These are phyloP conservation scores for Eretmocerus hayati DNA, from an alignment of 2,888 invertebrate species.

Conservation along the genomic window DNA sequence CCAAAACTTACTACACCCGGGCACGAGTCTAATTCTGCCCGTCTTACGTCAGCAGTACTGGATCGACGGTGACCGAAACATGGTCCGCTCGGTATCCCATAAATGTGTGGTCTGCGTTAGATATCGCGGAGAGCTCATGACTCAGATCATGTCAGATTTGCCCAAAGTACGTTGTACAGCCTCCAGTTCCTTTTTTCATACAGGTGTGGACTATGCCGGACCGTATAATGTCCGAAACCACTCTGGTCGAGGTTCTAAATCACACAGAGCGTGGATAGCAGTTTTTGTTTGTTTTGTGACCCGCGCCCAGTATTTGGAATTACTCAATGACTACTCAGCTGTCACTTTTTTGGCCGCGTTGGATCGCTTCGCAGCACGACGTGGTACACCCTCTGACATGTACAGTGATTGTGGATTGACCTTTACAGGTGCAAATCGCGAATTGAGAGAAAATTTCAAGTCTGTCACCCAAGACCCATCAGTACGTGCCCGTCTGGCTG, in stretches of 20 bases:
- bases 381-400: neutral
- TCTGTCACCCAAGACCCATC: too few relatives aligned
- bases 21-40: constrained; percentile 5
- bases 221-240: neutral
- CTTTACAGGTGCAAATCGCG: neutral
- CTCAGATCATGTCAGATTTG: constrained; percentile 6
- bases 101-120: constrained; percentile 4
- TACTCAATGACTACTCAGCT: neutral
- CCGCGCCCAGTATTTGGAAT: constrained; percentile 3
- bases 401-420: neutral
- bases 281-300: neutral
- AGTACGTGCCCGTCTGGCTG: neutral
- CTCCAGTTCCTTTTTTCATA: constrained; percentile 21
- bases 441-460: neutral
- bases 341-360: neutral
- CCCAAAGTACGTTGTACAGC: constrained; percentile 15
- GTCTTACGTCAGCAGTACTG: constrained; percentile 5
- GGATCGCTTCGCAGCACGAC: neutral
- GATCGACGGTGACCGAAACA: constrained; percentile 4
- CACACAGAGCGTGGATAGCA: neutral
- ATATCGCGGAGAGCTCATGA: neutral
- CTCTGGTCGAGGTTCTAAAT: too few relatives aligned
- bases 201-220: neutral
- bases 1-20: constrained; percentile 6
- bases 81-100: neutral